Evolutionary conservation across 2,888 invertebrate species (phyloP).

Genomic region (Lasiommata megera): DNA sequence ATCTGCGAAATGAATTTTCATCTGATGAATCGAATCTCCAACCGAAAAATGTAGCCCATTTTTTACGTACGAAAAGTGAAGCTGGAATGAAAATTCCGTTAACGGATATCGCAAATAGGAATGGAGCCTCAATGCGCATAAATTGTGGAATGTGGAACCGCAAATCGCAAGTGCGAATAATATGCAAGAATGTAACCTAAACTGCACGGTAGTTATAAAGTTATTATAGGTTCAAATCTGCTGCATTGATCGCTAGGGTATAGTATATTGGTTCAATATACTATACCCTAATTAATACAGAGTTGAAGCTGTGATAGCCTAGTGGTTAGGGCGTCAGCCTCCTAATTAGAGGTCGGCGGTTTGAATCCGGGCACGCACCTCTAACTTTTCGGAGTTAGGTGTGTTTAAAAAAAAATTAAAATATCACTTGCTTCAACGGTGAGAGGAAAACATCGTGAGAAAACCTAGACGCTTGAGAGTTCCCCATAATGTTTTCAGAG

Average conservation of each 20-base stretch:
- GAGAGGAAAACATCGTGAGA: too few relatives aligned
- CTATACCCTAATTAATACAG: too few relatives aligned
- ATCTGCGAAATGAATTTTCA: neutral
- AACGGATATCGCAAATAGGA: neutral
- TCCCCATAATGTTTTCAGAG: too few relatives aligned
- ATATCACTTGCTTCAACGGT: too few relatives aligned
- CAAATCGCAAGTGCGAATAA: neutral
- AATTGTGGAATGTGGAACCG: neutral
- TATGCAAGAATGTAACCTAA: neutral
- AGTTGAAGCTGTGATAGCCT: too few relatives aligned
- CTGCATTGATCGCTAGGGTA: neutral
- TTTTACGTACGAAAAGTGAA: neutral
- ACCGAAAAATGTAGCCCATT: neutral
- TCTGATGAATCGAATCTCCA: neutral
- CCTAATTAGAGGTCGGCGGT: too few relatives aligned
- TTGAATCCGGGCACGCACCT: too few relatives aligned
- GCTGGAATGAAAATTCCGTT: conserved; percentile 1
- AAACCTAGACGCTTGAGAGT: too few relatives aligned
- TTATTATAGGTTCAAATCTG: neutral
- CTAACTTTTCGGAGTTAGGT: too few relatives aligned
- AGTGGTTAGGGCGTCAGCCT: too few relatives aligned
- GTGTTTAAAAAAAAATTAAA: too few relatives aligned
- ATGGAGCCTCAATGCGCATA: neutral
- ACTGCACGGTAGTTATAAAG: neutral
- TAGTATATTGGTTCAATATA: neutral